These are phyloP conservation scores for Harpalus rubripes DNA, from an alignment of 2,888 invertebrate genomes.

Conservation along the genomic window DNA sequence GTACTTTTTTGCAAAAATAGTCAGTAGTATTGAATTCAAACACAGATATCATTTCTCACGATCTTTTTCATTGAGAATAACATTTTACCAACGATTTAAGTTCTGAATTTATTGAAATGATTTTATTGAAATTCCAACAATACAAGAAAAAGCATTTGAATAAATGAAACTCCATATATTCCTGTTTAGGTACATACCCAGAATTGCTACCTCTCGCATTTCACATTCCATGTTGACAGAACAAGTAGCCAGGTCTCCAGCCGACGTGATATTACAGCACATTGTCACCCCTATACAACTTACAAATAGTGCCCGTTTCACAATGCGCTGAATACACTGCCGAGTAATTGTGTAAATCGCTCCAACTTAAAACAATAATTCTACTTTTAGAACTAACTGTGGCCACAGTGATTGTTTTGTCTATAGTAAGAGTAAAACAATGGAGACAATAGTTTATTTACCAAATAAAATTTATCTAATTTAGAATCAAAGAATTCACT, in stretches of 20 bases:
- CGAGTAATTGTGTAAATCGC: conserved; percentile 38
- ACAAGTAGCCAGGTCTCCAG: conserved; percentile 14
- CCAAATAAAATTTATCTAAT: conserved; percentile 21
- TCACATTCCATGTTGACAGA: conserved; percentile 48
- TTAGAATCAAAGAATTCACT: not conserved
- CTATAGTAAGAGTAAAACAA: conserved; percentile 4
- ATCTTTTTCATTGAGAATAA: conserved; percentile 9
- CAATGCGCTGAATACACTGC: conserved; percentile 25
- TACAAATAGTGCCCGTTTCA: conserved; percentile 27
- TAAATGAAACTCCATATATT: conserved; percentile 18
- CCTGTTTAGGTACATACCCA: conserved; percentile 17
- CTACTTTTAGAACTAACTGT: conserved; percentile 34
- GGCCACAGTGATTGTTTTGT: conserved; percentile 13
- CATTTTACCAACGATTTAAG: conserved; percentile 27
- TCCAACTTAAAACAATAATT: conserved; percentile 30
- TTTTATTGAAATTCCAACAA: conserved; percentile 36
- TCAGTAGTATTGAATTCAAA: conserved; percentile 2
- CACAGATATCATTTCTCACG: conserved; percentile 34
- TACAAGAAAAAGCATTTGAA: conserved; percentile 25
- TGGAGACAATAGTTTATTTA: conserved; percentile 4
- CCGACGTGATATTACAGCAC: conserved; percentile 10
- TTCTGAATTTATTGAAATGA: conserved; percentile 17
- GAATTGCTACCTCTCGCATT: conserved; percentile 42
- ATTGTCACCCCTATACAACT: conserved; percentile 33
- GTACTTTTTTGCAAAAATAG: not conserved